phyloP scores from a whole-genome alignment of 2,888 invertebrate genomes.

The Macrophya alboannulata region DNA sequence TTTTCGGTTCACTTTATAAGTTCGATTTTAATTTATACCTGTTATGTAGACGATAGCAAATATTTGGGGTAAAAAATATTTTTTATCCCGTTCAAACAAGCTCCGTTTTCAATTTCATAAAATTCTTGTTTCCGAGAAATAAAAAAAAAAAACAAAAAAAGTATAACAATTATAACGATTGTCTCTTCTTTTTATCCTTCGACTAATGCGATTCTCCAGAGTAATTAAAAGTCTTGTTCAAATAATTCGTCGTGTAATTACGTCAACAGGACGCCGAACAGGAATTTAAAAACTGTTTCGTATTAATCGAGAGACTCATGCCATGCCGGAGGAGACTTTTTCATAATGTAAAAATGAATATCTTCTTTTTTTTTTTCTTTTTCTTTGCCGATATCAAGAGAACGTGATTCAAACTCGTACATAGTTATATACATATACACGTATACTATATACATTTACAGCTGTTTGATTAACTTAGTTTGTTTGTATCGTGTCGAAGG shows the following conservation, averaged over 20 bases:
- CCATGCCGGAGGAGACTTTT: not conserved
- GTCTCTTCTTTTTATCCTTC: not conserved
- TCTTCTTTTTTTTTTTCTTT: not conserved
- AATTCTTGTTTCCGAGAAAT: too few relatives aligned
- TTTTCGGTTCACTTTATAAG: not conserved
- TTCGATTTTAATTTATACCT: not conserved
- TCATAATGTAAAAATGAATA: not conserved
- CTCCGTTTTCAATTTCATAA: not conserved
- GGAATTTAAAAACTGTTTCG: not conserved
- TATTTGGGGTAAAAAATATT: not conserved
- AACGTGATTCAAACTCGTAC: not conserved
- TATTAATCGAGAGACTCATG: not conserved
- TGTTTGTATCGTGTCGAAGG: not conserved
- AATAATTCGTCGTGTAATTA: too few relatives aligned
- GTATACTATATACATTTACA: not conserved
- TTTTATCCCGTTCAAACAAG: not conserved
- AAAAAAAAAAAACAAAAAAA: not conserved
- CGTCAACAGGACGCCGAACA: not conserved
- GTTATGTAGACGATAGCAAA: not conserved
- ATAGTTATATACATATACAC: not conserved
- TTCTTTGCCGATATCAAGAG: not conserved
- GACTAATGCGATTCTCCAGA: not conserved
- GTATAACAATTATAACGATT: not conserved
- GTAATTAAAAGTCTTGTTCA: not conserved
- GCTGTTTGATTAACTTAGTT: slow-evolving; percentile 24